Evolutionary conservation across 2,888 invertebrate genomes (phyloP).

Genomic region (Macrosiphum euphorbiae): DNA sequence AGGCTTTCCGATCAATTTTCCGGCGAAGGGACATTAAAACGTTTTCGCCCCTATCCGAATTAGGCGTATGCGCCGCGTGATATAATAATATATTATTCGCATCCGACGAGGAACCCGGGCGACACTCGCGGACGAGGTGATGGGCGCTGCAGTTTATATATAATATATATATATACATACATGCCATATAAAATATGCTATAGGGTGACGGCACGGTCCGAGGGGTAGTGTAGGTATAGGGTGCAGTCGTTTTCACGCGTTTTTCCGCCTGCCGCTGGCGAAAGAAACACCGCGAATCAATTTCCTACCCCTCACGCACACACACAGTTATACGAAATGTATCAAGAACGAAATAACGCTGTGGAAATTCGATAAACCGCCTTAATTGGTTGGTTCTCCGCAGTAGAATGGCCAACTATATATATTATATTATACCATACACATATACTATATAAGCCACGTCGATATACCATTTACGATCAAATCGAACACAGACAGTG

Average conservation of each 20-base stretch:
- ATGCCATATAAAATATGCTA: not conserved
- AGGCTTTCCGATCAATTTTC: constrained; percentile 62
- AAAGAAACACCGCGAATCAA: constrained; percentile 43
- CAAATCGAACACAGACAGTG: not conserved
- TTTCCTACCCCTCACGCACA: not conserved
- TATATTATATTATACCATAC: not conserved
- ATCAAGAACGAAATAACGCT: not conserved
- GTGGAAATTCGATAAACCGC: not conserved
- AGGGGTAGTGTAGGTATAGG: not conserved
- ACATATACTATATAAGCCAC: not conserved
- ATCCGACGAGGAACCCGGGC: not conserved
- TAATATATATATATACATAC: not conserved
- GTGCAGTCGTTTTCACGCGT: constrained; percentile 31
- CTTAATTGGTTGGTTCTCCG: not conserved
- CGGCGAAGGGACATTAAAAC: constrained; percentile 47
- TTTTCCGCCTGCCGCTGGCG: constrained; percentile 8
- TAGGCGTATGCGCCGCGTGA: constrained; percentile 33
- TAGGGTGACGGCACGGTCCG: not conserved
- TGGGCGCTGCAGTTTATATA: not conserved
- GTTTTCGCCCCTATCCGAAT: constrained; percentile 47
- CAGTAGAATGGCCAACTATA: not conserved
- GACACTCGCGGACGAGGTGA: not conserved
- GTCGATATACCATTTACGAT: not conserved
- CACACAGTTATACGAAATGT: not conserved
- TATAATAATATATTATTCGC: constrained; percentile 32